Conservation (phyloP, 2,797 vertebrate species). For the Neosilurus hyrtlii region DNA sequence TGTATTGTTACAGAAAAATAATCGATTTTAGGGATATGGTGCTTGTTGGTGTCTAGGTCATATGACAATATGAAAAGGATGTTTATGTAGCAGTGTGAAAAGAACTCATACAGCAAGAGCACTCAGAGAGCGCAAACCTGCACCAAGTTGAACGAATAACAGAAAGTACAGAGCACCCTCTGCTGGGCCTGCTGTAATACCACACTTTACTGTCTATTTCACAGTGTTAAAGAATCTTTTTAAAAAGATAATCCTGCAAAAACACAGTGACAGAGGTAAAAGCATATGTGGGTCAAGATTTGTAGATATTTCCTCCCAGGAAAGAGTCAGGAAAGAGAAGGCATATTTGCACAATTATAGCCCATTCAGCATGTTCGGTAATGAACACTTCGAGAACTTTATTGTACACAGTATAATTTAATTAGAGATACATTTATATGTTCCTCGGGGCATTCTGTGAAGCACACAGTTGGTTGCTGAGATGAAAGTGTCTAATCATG, state of each 20-base stretch:
- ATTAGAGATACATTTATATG: background rate
- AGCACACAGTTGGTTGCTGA: background rate
- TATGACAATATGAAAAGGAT: background rate
- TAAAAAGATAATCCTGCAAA: too few species aligned
- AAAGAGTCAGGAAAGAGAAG: background rate
- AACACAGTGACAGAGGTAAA: too few species aligned
- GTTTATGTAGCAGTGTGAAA: background rate
- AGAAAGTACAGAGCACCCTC: too few species aligned
- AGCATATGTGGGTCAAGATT: background rate
- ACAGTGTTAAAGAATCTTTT: too few species aligned
- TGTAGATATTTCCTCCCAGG: background rate
- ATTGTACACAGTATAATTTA: background rate
- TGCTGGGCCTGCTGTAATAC: too few species aligned
- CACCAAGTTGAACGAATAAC: too few species aligned
- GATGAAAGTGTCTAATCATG: background rate
- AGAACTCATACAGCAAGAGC: background rate
- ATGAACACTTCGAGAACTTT: background rate
- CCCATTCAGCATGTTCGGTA: background rate
- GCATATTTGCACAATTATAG: background rate
- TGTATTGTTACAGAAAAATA: too few species aligned
- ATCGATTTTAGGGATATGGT: too few species aligned
- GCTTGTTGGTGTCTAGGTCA: too few species aligned
- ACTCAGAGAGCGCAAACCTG: too few species aligned
- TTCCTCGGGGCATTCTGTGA: background rate
- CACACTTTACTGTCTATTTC: too few species aligned